These are phyloP conservation scores for Pocillopora meandrina DNA, from an alignment of 92 coral and sea anemone genomes.

Conservation along the genomic window DNA sequence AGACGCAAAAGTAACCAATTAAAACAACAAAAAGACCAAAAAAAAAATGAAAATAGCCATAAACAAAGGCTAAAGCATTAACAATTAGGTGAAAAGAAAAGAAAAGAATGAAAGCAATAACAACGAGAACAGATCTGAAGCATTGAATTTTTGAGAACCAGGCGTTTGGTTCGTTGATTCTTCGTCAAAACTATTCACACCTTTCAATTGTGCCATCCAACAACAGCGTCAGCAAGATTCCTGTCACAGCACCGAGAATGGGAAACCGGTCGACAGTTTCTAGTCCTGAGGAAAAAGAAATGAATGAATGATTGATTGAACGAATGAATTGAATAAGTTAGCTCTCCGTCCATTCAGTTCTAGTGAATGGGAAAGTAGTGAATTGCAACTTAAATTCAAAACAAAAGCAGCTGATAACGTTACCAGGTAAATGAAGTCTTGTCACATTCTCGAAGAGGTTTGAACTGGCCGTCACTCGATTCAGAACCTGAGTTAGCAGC, in stretches of 20 bases:
- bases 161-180: too few species aligned
- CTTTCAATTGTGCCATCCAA: slow-evolving; percentile 75
- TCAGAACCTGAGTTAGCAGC: slow-evolving; percentile 91
- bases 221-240: slow-evolving; percentile 83
- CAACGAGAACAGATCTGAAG: too few species aligned
- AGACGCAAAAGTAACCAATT: too few species aligned
- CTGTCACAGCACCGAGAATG: slow-evolving; percentile 94
- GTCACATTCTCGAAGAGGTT: slow-evolving; percentile 94
- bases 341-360: too few species aligned
- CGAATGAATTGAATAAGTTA: not conserved
- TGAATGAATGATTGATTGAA: not conserved
- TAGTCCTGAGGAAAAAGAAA: slow-evolving; percentile 46
- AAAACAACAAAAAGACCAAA: too few species aligned
- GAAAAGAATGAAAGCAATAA: too few species aligned
- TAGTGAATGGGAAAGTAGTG: too few species aligned
- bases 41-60: too few species aligned
- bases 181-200: slow-evolving; percentile 34
- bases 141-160: too few species aligned
- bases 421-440: slow-evolving; percentile 91
- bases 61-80: too few species aligned
- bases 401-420: not conserved
- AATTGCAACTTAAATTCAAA: not conserved
- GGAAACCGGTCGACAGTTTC: slow-evolving; percentile 98
- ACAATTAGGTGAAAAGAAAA: too few species aligned
- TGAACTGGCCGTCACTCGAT: slow-evolving; percentile 95